These are phyloP conservation scores for Agrilus mali DNA, from an alignment of 2,888 invertebrate genomes.

Conservation along the genomic window DNA sequence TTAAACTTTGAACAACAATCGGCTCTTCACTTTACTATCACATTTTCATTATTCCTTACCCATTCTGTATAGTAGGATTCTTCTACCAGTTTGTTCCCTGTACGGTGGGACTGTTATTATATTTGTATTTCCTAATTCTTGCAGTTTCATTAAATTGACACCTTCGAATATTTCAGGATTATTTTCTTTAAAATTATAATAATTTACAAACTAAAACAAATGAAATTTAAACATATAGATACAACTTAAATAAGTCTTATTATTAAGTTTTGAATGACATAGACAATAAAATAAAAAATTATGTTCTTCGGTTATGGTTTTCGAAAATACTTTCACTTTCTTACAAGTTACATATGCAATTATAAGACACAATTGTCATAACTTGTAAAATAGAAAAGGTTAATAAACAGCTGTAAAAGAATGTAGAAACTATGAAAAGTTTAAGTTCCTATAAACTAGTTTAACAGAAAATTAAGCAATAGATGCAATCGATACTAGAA, in stretches of 20 bases:
- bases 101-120: constrained; percentile 64
- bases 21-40: background rate
- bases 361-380: too few relatives aligned
- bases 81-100: constrained; percentile 58
- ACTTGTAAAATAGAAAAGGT: too few relatives aligned
- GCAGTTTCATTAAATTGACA: constrained; percentile 51
- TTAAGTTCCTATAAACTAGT: background rate
- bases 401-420: too few relatives aligned
- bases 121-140: constrained; percentile 51
- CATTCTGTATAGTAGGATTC: constrained; percentile 59
- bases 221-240: constrained; percentile 2
- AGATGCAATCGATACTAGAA: background rate
- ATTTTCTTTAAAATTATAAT: constrained; percentile 60
- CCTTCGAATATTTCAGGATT: constrained; percentile 56
- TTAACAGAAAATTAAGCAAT: background rate
- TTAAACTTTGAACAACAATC: background rate
- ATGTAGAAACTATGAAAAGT: background rate
- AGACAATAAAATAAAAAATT: too few relatives aligned
- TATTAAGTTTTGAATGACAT: background rate
- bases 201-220: constrained; percentile 53
- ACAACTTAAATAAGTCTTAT: background rate
- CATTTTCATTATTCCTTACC: constrained; percentile 32
- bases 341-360: too few relatives aligned
- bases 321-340: too few relatives aligned
- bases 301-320: too few relatives aligned